Base-by-base conservation (phyloP, 2,888 invertebrate species). In the Seira ritae region DNA sequence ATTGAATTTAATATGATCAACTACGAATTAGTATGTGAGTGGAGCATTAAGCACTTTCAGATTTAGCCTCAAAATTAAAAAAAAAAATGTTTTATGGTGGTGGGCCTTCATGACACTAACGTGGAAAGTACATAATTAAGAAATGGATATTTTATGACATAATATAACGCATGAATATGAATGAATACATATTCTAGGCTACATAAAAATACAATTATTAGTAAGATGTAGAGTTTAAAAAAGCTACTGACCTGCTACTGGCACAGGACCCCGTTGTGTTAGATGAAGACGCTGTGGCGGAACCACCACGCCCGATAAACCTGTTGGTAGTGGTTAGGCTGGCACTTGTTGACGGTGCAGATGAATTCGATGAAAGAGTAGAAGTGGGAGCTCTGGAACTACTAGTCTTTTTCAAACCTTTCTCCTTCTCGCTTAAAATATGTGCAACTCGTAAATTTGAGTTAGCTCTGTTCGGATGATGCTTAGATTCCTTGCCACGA, bases 261-360 rank as follows among this genome's bases (percentile, higher is more conserved):
- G 93, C 93, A 91, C 93, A 93, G 90, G 93, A 93, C 91, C 95
- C 94, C 94, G 95, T 94, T 93, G 93, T 93, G 91, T 80, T 87
- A 80, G 86, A 80, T 77, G 85, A 85, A 72, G 87, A 85, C 70
- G 84, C 84, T 85, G 87, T 84, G 78, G 85, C 79, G 76, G 87
- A 82, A 86, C 84, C 85, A 86, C 86, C 87, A 85, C 88, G 84
- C 75, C 88, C 88, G 62, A 79, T 37, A 69, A 74, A 31, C 81
- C 85, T 60, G 66, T 76, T 85, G 66, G 66, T 70, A 81, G 60
- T 84, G 15, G 83, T 55, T 20, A 75, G 75, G 66, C 66, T 72
- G 60, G 81, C 62, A 70, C 78, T 78, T 23, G 70, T 50, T n/a
- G 77, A 67, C 19, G 71, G 12, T 17, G 76, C 62, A 42, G 50